Percentiles rank a stretch among this genome's conserved stretches.
Conservation (phyloP, 2,888 invertebrate species). For the Strigamia crassipes region DNA sequence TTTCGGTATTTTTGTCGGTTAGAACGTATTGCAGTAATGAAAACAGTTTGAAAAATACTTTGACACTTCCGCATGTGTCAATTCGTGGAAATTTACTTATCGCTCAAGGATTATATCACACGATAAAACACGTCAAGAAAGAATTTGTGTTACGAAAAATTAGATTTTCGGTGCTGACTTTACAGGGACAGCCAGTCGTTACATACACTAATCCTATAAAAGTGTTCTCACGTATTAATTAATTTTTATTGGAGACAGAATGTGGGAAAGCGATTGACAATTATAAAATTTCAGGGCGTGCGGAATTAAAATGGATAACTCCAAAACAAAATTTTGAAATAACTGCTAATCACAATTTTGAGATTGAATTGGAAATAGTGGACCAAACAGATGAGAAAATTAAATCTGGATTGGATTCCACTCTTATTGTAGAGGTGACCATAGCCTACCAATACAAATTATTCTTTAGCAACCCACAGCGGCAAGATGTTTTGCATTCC, state of each 20-base stretch:
- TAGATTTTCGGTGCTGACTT: neutral
- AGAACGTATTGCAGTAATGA: neutral
- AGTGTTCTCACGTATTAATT: neutral
- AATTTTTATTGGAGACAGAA: neutral
- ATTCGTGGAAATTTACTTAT: constrained; percentile 8
- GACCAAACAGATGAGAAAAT: neutral
- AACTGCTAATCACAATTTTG: neutral
- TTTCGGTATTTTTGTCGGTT: neutral
- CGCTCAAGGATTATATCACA: constrained; percentile 36
- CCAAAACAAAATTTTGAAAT: neutral
- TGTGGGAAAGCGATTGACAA: neutral
- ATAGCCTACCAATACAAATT: neutral
- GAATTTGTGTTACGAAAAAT: neutral
- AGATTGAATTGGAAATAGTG: neutral
- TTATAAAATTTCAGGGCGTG: neutral
- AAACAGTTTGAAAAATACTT: neutral
- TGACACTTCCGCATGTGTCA: neutral
- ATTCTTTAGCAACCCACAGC: neutral
- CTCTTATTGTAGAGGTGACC: constrained; percentile 11
- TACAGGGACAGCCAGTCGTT: neutral
- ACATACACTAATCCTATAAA: neutral
- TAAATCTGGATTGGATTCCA: constrained; percentile 2
- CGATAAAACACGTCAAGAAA: neutral
- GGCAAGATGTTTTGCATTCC: neutral
- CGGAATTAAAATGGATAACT: neutral